phyloP scores from a whole-genome alignment of 2,113 vertebrate species.

The Hemicordylus capensis region DNA sequence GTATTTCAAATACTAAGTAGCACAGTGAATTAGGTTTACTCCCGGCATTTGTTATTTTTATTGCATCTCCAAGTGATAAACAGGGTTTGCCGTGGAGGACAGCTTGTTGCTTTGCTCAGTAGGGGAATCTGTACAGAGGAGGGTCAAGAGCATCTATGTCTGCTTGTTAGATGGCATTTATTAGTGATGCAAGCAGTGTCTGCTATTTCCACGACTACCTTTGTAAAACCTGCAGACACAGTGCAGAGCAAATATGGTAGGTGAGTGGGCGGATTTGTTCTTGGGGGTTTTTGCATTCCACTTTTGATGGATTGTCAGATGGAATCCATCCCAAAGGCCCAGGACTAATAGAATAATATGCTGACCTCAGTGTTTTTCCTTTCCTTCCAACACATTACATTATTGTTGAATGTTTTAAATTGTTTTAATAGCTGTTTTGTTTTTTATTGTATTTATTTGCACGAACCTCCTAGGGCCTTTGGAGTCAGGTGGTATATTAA shows the following conservation, averaged over 20 bases:
- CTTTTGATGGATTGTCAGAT: not conserved
- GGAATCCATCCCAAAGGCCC: not conserved
- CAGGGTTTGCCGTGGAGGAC: slow-evolving; percentile 78
- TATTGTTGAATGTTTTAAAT: too few species aligned
- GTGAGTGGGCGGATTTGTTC: not conserved
- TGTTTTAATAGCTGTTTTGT: too few species aligned
- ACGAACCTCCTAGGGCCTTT: too few species aligned
- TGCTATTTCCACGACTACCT: slow-evolving; percentile 23
- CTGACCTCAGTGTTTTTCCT: not conserved
- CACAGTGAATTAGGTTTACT: slow-evolving; percentile 94
- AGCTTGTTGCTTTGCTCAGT: slow-evolving; percentile 59
- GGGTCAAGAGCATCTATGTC: slow-evolving; percentile 31
- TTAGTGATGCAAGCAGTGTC: slow-evolving; percentile 43
- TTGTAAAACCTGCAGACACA: not conserved
- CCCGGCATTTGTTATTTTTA: slow-evolving; percentile 86
- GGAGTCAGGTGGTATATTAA: too few species aligned
- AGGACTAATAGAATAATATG: rapidly evolving
- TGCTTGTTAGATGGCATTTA: slow-evolving; percentile 45
- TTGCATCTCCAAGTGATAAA: slow-evolving; percentile 87
- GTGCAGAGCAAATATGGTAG: not conserved
- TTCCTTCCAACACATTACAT: not conserved
- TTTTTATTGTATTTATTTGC: too few species aligned
- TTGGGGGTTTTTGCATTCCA: not conserved
- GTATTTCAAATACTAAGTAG: slow-evolving; percentile 94
- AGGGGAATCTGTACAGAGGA: slow-evolving; percentile 61